Base-by-base conservation (phyloP, 2,113 vertebrate species). In the Grus americana region DNA sequence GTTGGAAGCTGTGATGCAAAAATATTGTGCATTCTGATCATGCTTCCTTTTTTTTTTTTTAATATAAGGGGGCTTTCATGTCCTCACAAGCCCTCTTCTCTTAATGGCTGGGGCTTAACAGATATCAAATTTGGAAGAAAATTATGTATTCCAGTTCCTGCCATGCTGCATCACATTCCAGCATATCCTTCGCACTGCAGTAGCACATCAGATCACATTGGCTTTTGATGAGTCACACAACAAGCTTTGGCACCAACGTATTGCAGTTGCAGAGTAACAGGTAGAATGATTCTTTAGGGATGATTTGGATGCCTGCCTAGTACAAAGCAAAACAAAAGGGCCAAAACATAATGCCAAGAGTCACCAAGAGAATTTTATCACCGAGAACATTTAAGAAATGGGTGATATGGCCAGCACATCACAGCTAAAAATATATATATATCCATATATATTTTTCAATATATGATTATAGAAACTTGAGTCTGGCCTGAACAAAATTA, bases 141-240 rank as follows among this genome's bases (percentile, higher is more conserved):
- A 70, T 40, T 47, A 23, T 32, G 4, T 47, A 63, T 88, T 88
- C 62, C 5, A 2, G 30, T 86, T 92, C 91, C 75, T 93, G 52
- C 79, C 71, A 20, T 40, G 54, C 73, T 70, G 58, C 63, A 63
- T 89, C 79, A 82, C n/a, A 61, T 89, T 89, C 70, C 65, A 73
- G 34, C 68, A 26, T 13, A 38, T 92, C 83, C 76, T 83, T 90
- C 0, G 0, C 71, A 61, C 62, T 80, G 79, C 74, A 63, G 52
- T 62, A 90, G 62, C 55, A 66, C 30, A 0, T 91, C 81, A 93
- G 42, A 94, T 88, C 47, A 26, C 87, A 67, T 36, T 78, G 89
- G 36, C 68, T 93, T 95, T 73, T 85, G 63, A 85, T 90, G 81
- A 96, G 62, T 85, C 91, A 82, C 61, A 70, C 71, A 76, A 94